Conservation (phyloP, 1,140 invertebrate genomes). For the Potamilus streckersoni region DNA sequence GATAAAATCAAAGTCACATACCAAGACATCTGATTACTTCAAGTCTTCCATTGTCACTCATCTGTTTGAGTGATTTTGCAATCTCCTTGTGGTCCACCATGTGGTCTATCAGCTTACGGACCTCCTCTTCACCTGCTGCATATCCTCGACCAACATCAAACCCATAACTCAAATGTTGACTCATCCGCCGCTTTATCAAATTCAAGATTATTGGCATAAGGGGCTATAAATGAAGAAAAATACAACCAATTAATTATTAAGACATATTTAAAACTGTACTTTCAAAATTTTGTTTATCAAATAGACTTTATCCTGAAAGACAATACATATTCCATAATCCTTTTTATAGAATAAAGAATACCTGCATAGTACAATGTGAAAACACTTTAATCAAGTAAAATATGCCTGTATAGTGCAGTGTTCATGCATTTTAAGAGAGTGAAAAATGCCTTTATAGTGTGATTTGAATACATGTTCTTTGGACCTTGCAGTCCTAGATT, state of each 20-base stretch:
- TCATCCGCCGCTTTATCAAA: constrained; percentile 55
- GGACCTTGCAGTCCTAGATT: no score
- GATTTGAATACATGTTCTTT: background rate
- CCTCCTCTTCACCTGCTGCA: constrained; percentile 73
- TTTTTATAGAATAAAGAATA: background rate
- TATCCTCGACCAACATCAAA: constrained; percentile 71
- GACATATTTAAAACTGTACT: background rate
- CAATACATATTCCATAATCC: background rate
- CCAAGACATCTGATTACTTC: constrained; percentile 63
- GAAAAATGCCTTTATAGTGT: background rate
- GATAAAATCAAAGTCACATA: constrained; percentile 24
- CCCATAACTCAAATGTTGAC: constrained; percentile 59
- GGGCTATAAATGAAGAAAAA: constrained; percentile 34
- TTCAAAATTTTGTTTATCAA: background rate
- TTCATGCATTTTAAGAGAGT: background rate
- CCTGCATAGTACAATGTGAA: background rate
- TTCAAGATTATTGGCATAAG: constrained; percentile 49
- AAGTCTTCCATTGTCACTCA: constrained; percentile 46
- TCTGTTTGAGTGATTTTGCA: constrained; percentile 47
- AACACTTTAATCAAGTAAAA: background rate
- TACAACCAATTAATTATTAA: background rate
- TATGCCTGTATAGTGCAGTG: background rate
- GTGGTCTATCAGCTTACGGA: constrained; percentile 71
- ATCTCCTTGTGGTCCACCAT: constrained; percentile 71
- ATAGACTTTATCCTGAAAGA: background rate